Percentiles rank a stretch among this genome's conserved stretches.
Evolutionary conservation across 2,888 invertebrate species (phyloP).

Genomic region (Panzeria rudis): DNA sequence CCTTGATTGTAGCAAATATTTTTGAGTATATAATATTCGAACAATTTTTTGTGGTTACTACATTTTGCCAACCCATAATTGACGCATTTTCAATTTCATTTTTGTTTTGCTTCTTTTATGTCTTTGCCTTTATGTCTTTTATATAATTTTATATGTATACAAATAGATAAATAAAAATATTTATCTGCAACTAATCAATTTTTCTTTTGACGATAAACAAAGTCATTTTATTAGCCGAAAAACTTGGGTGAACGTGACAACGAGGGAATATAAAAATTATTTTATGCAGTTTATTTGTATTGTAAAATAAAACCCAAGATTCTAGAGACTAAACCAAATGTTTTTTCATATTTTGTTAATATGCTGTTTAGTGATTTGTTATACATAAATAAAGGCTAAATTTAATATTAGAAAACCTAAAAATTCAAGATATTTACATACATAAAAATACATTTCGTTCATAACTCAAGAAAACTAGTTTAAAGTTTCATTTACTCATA

Average conservation of each 20-base stretch:
- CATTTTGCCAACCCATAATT: slow-evolving; percentile 13
- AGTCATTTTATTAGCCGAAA: slow-evolving; percentile 12
- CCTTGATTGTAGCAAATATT: no score
- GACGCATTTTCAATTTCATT: slow-evolving; percentile 36
- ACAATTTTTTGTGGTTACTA: neutral
- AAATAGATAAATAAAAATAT: slow-evolving; percentile 19
- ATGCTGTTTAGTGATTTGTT: no score
- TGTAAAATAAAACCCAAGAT: neutral
- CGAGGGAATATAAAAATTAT: neutral
- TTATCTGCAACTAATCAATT: slow-evolving; percentile 40
- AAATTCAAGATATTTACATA: no score
- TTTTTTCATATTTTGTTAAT: no score
- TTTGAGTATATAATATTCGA: no score
- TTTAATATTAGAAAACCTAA: no score
- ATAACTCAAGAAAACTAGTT: no score
- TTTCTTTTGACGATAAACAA: slow-evolving; percentile 19
- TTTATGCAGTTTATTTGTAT: neutral
- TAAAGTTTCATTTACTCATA: no score
- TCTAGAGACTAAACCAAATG: neutral
- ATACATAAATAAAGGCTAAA: no score
- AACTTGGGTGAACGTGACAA: slow-evolving; percentile 11
- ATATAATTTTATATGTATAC: slow-evolving; percentile 4
- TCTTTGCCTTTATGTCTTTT: slow-evolving; percentile 24
- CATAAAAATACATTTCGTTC: no score
- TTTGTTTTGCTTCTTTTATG: no score